Evolutionary conservation across 2,888 invertebrate genomes (phyloP), one percentile per base, ranked within the genome.

Genomic region (Ochropleura leucogaster): DNA sequence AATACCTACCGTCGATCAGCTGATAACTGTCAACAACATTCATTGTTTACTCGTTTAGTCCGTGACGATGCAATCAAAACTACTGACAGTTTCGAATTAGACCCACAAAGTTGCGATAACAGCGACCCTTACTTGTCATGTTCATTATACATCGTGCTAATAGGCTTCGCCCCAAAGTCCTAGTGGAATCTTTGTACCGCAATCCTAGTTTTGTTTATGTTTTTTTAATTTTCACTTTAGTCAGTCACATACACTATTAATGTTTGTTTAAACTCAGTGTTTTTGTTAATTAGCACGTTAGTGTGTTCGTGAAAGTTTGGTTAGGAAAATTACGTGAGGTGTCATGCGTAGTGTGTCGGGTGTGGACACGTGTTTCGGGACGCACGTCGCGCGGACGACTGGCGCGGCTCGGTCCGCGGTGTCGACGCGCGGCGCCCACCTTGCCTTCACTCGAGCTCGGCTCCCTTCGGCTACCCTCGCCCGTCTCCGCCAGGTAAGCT

Each of bases 361-460:
- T 53, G 57, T 72, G 40, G 78, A 78, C 84, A 84, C 90, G 87
- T 89, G 87, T 84, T 73, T 72, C 79, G 82, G 80, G 80, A 79
- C 85, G 89, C 92, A 90, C 92, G 90, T 79, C 90, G 89, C 91
- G 93, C 93, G 94, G 92, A 88, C 88, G 90, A 95, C 94, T 93
- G 93, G 84, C 89, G 83, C 79, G 77, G 80, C 85, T 60, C 30
- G 68, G 57, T 12, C 76, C 72, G 46, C 80, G 81, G 74, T 16
- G 81, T 84, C 85, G 88, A 68, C 74, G 74, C 80, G 80, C 82
- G 87, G 82, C 84, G 81, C 88, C 85, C 84, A 90, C 90, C 90
- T 91, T 89, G 79, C 83, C 90, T 91, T 89, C 79, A 84, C 84
- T 67, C 59, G 77, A 60, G 80, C 80, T 89, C 90, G 90, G 89